phyloP scores from a whole-genome alignment of 2,797 vertebrate species.

The Myotis vivesi region DNA sequence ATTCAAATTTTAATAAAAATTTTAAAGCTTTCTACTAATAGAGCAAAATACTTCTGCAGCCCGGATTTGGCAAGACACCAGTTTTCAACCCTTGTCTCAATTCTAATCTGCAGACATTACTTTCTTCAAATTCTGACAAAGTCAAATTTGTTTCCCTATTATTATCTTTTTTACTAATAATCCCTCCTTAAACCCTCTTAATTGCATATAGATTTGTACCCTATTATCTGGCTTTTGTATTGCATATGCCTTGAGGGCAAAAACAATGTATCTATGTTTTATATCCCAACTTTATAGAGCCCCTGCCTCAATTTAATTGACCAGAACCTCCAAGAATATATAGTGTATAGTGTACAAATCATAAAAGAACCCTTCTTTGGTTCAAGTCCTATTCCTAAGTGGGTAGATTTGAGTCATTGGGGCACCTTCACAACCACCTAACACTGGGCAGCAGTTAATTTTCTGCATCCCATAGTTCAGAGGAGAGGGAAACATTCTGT shows the following conservation, averaged over 20 bases:
- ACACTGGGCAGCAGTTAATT: conserved; percentile 43
- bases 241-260: neutral
- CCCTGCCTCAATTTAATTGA: neutral
- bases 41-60: neutral
- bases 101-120: neutral
- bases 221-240: neutral
- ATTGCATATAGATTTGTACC: neutral
- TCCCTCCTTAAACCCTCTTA: neutral
- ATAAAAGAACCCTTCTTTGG: neutral
- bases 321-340: neutral
- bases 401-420: neutral
- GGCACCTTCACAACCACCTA: neutral
- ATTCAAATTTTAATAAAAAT: neutral
- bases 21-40: neutral
- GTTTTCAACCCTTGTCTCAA: neutral
- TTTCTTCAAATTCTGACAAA: neutral
- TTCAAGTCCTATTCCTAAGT: neutral
- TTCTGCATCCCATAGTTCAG: neutral
- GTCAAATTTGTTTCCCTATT: neutral
- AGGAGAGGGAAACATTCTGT: conserved; percentile 33
- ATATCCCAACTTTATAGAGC: neutral
- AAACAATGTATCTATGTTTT: neutral
- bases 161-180: neutral
- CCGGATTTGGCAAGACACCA: neutral
- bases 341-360: neutral